These are phyloP conservation scores for Pseudomyrmex concolor DNA, from an alignment of 1,140 invertebrate genomes.

Conservation along the genomic window DNA sequence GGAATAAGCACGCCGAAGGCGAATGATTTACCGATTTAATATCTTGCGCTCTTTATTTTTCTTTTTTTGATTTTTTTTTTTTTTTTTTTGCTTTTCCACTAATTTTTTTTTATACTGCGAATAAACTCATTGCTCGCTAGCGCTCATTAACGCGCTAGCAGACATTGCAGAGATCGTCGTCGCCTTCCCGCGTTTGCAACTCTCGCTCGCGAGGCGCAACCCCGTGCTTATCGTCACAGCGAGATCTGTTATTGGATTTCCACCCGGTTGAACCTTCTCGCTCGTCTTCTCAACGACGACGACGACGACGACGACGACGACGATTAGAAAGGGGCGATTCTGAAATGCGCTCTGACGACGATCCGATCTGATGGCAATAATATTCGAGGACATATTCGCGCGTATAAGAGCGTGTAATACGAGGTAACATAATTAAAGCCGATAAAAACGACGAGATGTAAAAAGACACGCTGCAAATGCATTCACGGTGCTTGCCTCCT, in stretches of 20 bases:
- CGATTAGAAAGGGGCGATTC: slow-evolving; percentile 23
- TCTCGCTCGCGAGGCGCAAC: slow-evolving; percentile 22
- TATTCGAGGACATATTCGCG: slow-evolving; percentile 42
- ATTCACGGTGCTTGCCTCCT: neutral
- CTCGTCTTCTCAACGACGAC: slow-evolving; percentile 40
- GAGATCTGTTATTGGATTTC: slow-evolving; percentile 73
- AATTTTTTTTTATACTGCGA: slow-evolving; percentile 6
- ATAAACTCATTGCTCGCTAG: neutral
- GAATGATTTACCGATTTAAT: slow-evolving; percentile 54
- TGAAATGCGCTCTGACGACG: slow-evolving; percentile 52
- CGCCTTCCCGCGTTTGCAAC: slow-evolving; percentile 15
- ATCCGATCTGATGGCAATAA: slow-evolving; percentile 50
- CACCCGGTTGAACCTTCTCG: slow-evolving; percentile 59
- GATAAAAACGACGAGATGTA: slow-evolving; percentile 11
- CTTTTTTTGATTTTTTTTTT: neutral
- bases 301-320: slow-evolving; percentile 31
- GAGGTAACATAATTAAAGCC: slow-evolving; percentile 29
- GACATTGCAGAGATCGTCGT: slow-evolving; percentile 9
- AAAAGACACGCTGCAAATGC: neutral
- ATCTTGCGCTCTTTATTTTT: neutral
- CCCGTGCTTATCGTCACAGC: slow-evolving; percentile 35
- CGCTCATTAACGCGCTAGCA: slow-evolving; percentile 24
- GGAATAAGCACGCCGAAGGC: slow-evolving; percentile 28
- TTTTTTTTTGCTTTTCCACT: neutral
- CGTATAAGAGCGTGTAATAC: slow-evolving; percentile 22